Conservation (phyloP, 2,888 invertebrate genomes). For the Lithophane semibrunnea region DNA sequence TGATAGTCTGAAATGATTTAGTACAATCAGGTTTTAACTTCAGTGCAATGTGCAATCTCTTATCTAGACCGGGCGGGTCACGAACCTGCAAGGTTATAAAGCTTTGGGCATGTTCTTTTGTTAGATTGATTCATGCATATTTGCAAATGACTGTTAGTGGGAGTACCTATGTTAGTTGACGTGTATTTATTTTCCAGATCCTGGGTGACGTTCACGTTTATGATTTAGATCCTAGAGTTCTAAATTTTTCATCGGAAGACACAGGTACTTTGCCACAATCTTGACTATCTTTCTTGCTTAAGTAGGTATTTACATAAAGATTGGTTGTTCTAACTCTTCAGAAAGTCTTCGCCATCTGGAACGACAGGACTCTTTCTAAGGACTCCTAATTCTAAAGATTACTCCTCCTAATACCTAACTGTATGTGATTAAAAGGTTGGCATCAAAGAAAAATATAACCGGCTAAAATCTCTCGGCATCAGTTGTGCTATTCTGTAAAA, state of each 20-base stretch:
- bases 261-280: background rate
- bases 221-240: no score
- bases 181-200: background rate
- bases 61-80: constrained; percentile 52
- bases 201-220: background rate
- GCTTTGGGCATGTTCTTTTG: constrained; percentile 30
- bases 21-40: constrained; percentile 44
- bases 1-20: constrained; percentile 44
- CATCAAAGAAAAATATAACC: background rate
- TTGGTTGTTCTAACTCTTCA: background rate
- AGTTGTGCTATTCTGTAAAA: no score
- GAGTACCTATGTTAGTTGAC: background rate
- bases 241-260: background rate
- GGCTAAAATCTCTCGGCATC: background rate
- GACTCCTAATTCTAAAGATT: background rate
- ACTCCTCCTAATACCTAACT: no score
- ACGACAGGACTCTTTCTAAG: background rate
- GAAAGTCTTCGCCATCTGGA: background rate
- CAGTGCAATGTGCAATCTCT: constrained; percentile 26
- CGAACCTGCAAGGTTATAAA: constrained; percentile 52
- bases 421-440: background rate
- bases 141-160: background rate
- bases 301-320: background rate
- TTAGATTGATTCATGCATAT: constrained; percentile 12
- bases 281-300: no score